These are phyloP conservation scores for Euspilapteryx auroguttella DNA, from an alignment of 2,888 invertebrate species.

Conservation along the genomic window DNA sequence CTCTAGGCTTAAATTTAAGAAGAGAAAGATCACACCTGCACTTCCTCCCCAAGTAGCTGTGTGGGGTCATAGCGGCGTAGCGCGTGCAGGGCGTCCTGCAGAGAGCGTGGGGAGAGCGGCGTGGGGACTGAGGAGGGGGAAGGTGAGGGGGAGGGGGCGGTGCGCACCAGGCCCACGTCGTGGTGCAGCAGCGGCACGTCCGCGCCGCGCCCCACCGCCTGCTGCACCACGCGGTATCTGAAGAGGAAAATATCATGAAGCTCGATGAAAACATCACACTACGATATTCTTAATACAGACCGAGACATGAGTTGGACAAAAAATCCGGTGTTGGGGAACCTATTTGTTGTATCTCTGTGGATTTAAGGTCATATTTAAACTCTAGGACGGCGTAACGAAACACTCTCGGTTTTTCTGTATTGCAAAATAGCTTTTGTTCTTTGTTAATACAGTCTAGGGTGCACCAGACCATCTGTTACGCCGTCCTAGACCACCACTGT, in stretches of 20 bases:
- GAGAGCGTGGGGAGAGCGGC: not conserved
- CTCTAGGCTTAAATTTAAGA: not conserved
- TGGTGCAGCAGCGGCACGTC: slow-evolving; percentile 37
- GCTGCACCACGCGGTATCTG: slow-evolving; percentile 25
- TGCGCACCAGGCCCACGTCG: slow-evolving; percentile 40
- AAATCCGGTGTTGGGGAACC: no score
- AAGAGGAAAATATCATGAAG: no score
- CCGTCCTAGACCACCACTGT: no score
- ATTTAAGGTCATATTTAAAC: no score
- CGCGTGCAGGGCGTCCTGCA: slow-evolving; percentile 10
- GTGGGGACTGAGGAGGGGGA: slow-evolving; percentile 5
- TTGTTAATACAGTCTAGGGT: no score
- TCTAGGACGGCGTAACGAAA: no score
- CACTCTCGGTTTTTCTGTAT: no score
- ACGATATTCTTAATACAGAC: not conserved
- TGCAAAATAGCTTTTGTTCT: no score
- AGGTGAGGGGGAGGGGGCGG: slow-evolving; percentile 20
- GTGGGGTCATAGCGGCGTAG: no score
- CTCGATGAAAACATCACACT: not conserved
- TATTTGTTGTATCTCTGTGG: no score
- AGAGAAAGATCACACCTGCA: slow-evolving; percentile 14
- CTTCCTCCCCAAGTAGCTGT: slow-evolving; percentile 15
- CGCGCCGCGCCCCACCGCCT: slow-evolving; percentile 23
- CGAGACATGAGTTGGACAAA: not conserved
- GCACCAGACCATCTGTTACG: no score